These are phyloP conservation scores for Excalfactoria chinensis DNA, from an alignment of 2,113 vertebrate genomes.

Conservation along the genomic window DNA sequence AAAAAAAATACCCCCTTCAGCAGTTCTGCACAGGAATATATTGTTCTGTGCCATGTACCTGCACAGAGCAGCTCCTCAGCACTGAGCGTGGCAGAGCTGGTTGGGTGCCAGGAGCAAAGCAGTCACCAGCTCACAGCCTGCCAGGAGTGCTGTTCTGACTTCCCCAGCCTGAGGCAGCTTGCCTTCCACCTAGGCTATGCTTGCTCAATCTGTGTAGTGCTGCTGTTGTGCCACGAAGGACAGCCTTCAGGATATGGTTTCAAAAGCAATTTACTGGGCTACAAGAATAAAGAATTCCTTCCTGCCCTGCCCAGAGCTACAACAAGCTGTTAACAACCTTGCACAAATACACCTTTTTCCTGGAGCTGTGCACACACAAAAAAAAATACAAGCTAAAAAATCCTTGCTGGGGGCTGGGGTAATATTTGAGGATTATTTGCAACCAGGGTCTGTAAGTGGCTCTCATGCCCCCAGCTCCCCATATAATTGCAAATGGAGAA, in stretches of 20 bases:
- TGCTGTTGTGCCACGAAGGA: neutral
- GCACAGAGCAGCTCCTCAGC: neutral
- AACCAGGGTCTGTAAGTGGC: neutral
- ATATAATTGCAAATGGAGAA: neutral
- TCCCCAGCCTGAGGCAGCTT: neutral
- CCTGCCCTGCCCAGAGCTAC: neutral
- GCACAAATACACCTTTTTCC: neutral
- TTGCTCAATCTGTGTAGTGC: neutral
- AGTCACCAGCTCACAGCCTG: neutral
- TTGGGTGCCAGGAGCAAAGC: neutral
- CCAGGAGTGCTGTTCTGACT: neutral
- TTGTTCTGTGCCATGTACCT: neutral
- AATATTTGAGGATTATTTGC: neutral
- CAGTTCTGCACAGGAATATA: neutral
- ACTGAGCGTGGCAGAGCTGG: too few relatives aligned
- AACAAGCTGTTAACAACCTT: neutral
- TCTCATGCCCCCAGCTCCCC: neutral
- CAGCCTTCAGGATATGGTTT: slow-evolving; percentile 1
- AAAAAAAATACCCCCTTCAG: too few relatives aligned
- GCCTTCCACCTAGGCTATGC: neutral
- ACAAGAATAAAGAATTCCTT: neutral
- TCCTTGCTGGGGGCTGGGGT: neutral
- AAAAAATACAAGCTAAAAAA: neutral
- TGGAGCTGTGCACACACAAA: neutral
- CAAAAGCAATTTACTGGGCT: neutral